Conservation (phyloP, 2,797 vertebrate species). For the Xyrichtys novacula region DNA sequence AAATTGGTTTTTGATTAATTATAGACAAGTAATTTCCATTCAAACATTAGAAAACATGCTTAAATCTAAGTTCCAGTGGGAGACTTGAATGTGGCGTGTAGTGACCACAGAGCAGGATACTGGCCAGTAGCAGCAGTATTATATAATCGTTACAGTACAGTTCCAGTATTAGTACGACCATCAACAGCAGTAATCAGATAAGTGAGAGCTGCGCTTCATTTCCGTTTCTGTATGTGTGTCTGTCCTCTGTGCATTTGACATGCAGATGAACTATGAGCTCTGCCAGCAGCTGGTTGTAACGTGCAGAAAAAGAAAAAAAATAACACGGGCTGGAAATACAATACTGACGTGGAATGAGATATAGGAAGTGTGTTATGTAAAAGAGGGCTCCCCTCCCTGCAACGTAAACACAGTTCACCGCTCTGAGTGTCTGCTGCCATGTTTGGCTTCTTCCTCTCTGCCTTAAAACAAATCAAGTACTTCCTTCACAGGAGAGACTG, state of each 20-base stretch:
- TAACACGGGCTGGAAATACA: conserved; percentile 43
- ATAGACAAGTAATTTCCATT: too few relatives aligned
- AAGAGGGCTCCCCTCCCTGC: conserved; percentile 50
- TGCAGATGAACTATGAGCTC: conserved; percentile 22
- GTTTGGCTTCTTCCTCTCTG: conserved; percentile 21
- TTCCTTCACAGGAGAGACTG: conserved; percentile 40
- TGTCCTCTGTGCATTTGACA: conserved; percentile 7
- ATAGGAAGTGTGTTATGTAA: conserved; percentile 73
- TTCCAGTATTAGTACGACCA: background rate
- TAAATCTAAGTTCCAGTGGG: background rate
- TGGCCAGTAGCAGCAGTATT: background rate
- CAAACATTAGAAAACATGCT: too few relatives aligned
- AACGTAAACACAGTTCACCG: conserved; percentile 45
- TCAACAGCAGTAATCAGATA: conserved; percentile 26
- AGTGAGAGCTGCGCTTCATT: conserved; percentile 13
- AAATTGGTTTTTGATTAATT: conserved; percentile 14
- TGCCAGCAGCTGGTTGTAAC: conserved; percentile 58
- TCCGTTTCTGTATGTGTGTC: conserved; percentile 27
- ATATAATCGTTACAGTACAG: background rate
- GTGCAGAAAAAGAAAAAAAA: conserved; percentile 31
- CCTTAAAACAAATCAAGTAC: conserved; percentile 7
- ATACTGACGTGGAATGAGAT: conserved; percentile 57
- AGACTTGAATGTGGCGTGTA: background rate
- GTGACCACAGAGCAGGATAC: background rate
- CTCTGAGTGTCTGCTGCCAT: conserved; percentile 1